Percentiles rank a stretch among this genome's conserved stretches.
Evolutionary conservation across 37 sponge, comb jelly and placozoan species (phyloP).

Genomic region (Halichondria panicea): DNA sequence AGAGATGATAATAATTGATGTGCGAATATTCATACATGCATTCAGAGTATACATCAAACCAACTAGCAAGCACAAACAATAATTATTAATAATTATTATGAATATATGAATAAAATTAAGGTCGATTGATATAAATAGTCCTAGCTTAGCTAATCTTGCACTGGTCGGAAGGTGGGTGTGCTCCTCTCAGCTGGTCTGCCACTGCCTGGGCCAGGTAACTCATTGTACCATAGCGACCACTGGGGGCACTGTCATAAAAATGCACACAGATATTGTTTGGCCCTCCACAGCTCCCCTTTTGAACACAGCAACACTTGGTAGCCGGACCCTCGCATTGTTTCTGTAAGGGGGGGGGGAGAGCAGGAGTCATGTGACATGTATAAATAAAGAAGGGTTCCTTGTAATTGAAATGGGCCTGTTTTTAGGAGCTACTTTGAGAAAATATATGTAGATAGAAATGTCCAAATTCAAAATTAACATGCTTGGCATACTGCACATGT

Average conservation of each 20-base stretch:
- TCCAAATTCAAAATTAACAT: neutral
- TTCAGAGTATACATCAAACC: too few species aligned
- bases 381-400: too few species aligned
- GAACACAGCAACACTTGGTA: slow-evolving; percentile 47
- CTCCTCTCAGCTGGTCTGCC: slow-evolving; percentile 33
- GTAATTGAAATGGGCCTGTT: too few species aligned
- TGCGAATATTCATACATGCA: neutral
- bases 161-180: slow-evolving; percentile 22
- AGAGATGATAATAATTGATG: too few species aligned
- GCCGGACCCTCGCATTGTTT: slow-evolving; percentile 17
- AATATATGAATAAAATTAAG: neutral
- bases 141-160: slow-evolving; percentile 36
- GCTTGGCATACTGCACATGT: too few species aligned
- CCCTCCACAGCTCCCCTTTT: slow-evolving; percentile 44
- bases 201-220: slow-evolving; percentile 80
- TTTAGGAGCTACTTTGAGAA: neutral
- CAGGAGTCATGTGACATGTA: neutral
- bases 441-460: neutral
- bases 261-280: slow-evolving; percentile 57
- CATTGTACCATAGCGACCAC: slow-evolving; percentile 93
- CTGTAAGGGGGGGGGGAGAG: slow-evolving; percentile 11
- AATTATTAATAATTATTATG: neutral
- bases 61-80: neutral
- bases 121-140: too few species aligned
- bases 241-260: slow-evolving; percentile 91